These are phyloP conservation scores for Chrysogorgia sp. DNA, from an alignment of 92 coral and sea anemone species.

Conservation along the genomic window DNA sequence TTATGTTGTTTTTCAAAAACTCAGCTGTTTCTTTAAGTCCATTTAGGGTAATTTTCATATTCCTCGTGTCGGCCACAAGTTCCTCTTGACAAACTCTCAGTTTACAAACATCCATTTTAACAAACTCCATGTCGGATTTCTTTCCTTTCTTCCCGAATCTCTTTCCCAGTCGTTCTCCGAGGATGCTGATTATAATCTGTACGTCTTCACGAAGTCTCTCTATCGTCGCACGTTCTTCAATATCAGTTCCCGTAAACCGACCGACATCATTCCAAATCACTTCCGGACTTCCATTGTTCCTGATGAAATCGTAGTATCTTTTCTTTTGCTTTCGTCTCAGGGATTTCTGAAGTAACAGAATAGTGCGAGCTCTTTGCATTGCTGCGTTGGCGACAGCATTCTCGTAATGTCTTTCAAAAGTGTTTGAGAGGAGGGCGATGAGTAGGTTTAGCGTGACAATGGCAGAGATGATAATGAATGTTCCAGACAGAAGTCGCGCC, in stretches of 20 bases:
- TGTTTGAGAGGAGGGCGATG: conserved; percentile 72
- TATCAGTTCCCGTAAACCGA: conserved; percentile 5
- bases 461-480: conserved; percentile 57
- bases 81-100: conserved; percentile 25
- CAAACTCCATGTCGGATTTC: conserved; percentile 15
- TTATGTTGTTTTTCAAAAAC: neutral
- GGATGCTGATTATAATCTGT: conserved; percentile 9
- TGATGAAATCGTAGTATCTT: conserved; percentile 61
- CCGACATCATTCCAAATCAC: conserved; percentile 38
- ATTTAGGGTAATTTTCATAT: conserved; percentile 9
- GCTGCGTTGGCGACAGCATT: conserved; percentile 72
- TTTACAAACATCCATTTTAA: conserved; percentile 5
- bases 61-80: conserved; percentile 23
- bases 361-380: conserved; percentile 71
- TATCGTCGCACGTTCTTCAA: conserved; percentile 28
- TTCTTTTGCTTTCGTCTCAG: conserved; percentile 47
- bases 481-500: conserved; percentile 66
- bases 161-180: conserved; percentile 31
- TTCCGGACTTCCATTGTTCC: conserved; percentile 67
- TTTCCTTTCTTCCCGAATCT: conserved; percentile 14
- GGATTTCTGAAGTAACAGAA: conserved; percentile 55
- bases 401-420: conserved; percentile 74
- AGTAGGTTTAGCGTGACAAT: conserved; percentile 67
- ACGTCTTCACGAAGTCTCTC: conserved; percentile 29
- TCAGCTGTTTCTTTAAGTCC: conserved; percentile 8